Conservation (phyloP, 1,140 invertebrate species). For the Nylanderia fulva region DNA sequence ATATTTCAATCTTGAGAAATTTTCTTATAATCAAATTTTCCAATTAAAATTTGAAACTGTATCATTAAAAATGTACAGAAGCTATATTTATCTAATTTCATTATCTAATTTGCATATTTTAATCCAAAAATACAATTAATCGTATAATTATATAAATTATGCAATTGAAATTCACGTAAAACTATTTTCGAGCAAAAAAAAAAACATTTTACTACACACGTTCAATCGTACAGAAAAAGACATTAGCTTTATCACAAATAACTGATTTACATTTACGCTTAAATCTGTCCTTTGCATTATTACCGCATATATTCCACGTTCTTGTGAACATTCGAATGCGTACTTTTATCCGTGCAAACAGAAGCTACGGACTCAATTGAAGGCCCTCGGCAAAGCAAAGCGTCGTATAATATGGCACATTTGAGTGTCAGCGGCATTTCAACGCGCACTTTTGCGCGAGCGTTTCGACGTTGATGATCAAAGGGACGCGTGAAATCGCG, state of each 20-base stretch:
- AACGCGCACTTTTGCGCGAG: constrained; percentile 42
- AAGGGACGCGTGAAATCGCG: constrained; percentile 60
- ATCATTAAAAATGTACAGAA: neutral
- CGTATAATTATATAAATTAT: too few species aligned
- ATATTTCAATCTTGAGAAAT: neutral
- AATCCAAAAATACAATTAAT: neutral
- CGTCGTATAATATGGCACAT: constrained; percentile 27
- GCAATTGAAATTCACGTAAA: neutral
- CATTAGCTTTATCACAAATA: neutral
- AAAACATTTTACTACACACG: neutral
- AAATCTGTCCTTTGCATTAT: neutral
- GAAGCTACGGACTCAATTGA: constrained; percentile 1
- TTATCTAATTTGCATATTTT: neutral
- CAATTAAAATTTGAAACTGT: neutral
- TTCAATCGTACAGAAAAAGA: neutral
- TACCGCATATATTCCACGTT: neutral
- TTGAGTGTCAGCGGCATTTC: constrained; percentile 39
- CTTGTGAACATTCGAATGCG: constrained; percentile 5
- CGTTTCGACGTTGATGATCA: constrained; percentile 43
- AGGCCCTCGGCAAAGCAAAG: constrained; percentile 20
- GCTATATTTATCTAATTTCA: neutral
- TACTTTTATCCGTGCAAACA: constrained; percentile 24
- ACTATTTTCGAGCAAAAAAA: neutral
- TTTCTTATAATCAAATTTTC: neutral
- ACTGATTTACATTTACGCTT: neutral